A percentile compares a stretch with the other conserved stretches of the same genome.
phyloP scores from a whole-genome alignment of 2,888 invertebrate species.

The Cantharis nigra region DNA sequence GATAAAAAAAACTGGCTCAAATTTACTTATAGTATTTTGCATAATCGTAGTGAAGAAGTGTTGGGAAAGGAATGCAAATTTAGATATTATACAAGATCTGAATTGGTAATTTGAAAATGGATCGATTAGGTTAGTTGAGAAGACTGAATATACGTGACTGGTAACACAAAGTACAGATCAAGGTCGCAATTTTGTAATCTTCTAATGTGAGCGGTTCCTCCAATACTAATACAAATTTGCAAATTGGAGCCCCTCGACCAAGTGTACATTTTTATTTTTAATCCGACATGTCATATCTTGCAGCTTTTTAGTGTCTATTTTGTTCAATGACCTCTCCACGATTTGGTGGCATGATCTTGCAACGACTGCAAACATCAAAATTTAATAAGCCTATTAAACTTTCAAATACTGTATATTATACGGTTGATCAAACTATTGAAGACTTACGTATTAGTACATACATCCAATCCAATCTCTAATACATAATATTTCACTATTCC shows the following conservation, averaged over 20 bases:
- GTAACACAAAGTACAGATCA: slow-evolving; percentile 11
- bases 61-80: slow-evolving; percentile 14
- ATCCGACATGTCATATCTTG: neutral
- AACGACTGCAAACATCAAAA: neutral
- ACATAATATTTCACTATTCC: neutral
- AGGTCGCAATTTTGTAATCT: slow-evolving; percentile 11
- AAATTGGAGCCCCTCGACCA: neutral
- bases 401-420: neutral
- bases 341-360: neutral
- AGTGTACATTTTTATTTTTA: neutral
- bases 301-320: neutral
- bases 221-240: neutral
- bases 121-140: slow-evolving; percentile 7
- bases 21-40: neutral
- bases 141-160: slow-evolving; percentile 4
- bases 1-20: neutral
- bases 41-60: slow-evolving; percentile 10
- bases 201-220: neutral
- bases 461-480: too few relatives aligned
- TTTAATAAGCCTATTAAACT: neutral
- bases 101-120: slow-evolving; percentile 19
- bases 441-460: neutral
- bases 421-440: neutral
- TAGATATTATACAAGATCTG: slow-evolving; percentile 12
- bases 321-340: neutral